Percentiles rank a stretch among this genome's conserved stretches.
Conservation (phyloP, 2,113 vertebrate species). For the Anser cygnoides region DNA sequence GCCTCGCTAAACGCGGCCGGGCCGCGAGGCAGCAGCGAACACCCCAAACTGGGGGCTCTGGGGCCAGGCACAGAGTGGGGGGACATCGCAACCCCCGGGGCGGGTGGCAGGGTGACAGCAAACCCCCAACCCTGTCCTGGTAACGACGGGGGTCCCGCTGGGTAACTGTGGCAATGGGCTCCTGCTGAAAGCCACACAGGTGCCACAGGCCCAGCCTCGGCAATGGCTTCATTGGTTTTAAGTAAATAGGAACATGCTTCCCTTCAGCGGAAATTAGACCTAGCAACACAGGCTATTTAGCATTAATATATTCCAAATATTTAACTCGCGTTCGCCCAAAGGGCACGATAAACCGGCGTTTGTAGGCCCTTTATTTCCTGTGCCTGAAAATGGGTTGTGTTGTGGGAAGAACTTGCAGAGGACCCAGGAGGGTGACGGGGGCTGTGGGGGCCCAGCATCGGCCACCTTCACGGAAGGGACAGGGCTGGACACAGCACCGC, state of each 20-base stretch:
- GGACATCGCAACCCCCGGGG: not conserved
- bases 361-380: conserved; percentile 36
- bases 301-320: conserved; percentile 50
- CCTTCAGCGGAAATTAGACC: conserved; percentile 65
- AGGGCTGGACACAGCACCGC: not conserved
- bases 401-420: not conserved
- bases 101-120: not conserved
- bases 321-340: conserved; percentile 22
- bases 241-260: conserved; percentile 53
- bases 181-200: conserved; percentile 40
- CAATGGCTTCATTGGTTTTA: conserved; percentile 27
- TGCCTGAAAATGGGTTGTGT: not conserved
- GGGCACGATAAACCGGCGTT: conserved; percentile 8
- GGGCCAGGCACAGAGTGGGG: not conserved
- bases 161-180: not conserved
- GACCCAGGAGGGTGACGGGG: not conserved
- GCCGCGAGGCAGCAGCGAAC: not conserved
- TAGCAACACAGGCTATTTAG: not conserved
- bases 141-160: not conserved
- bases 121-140: not conserved
- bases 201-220: not conserved
- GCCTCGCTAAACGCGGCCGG: not conserved
- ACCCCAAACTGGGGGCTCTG: fast-evolving
- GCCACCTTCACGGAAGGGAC: not conserved
- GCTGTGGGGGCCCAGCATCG: fast-evolving